A percentile compares a stretch with the other conserved stretches of the same genome.
Conservation (phyloP, 2,113 vertebrate species). For the Tauraco erythrolophus region DNA sequence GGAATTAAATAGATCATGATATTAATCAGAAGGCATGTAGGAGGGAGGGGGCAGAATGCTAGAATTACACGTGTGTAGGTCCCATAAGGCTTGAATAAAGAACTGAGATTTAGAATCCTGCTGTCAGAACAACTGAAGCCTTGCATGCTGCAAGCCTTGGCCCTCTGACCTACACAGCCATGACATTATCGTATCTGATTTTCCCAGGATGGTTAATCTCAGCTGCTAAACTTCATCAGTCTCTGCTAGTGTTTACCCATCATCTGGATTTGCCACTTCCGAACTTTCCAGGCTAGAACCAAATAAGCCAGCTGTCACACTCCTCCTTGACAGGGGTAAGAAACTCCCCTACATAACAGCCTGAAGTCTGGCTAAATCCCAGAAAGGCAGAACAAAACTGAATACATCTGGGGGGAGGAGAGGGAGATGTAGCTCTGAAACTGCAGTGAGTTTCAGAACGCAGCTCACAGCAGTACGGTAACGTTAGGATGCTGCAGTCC, state of each 20-base stretch:
- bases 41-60: constrained; percentile 50
- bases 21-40: constrained; percentile 59
- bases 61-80: constrained; percentile 24
- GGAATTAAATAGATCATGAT: constrained; percentile 52
- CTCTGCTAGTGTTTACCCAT: constrained; percentile 12
- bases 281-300: constrained; percentile 33
- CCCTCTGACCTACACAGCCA: constrained; percentile 28
- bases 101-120: neutral
- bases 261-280: constrained; percentile 56
- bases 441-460: neutral
- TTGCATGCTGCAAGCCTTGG: neutral
- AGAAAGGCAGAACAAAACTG: constrained; percentile 11
- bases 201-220: constrained; percentile 45
- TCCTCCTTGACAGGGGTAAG: constrained; percentile 4
- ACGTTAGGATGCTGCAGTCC: rapidly evolving
- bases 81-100: constrained; percentile 40
- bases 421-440: neutral
- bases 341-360: neutral
- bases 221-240: constrained; percentile 46
- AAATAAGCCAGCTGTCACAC: neutral
- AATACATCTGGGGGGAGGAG: neutral
- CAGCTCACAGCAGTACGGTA: neutral
- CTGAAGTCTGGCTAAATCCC: neutral
- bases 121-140: constrained; percentile 10
- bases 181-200: constrained; percentile 11